A percentile compares a stretch with the other conserved stretches of the same genome.
These are phyloP conservation scores for Aethina tumida DNA, from an alignment of 1,140 invertebrate species.

Conservation along the genomic window DNA sequence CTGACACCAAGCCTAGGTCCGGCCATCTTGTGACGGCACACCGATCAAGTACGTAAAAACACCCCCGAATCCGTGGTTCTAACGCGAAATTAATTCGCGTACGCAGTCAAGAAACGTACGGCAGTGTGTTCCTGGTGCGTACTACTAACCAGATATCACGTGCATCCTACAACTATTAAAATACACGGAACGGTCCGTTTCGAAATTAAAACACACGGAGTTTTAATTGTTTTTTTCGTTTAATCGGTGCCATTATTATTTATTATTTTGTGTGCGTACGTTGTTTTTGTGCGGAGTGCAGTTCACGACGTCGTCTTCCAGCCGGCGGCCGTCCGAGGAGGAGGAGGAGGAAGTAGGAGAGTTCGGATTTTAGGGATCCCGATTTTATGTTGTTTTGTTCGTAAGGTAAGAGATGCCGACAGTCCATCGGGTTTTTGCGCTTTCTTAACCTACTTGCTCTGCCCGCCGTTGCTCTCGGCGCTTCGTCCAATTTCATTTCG, in stretches of 20 bases:
- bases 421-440: too few relatives aligned
- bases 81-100: constrained; percentile 21
- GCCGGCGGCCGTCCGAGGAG: too few relatives aligned
- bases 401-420: too few relatives aligned
- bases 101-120: constrained; percentile 17
- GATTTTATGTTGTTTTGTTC: too few relatives aligned
- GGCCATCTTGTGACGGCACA: constrained; percentile 37
- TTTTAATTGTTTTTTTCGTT: constrained; percentile 28
- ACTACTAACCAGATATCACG: constrained; percentile 22
- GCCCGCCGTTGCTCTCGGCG: too few relatives aligned
- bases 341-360: too few relatives aligned
- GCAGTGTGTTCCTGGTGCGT: constrained; percentile 18
- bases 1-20: constrained; percentile 38
- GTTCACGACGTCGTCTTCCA: too few relatives aligned
- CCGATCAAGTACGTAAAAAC: constrained; percentile 31
- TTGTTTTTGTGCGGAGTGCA: constrained; percentile 15
- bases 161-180: too few relatives aligned
- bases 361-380: too few relatives aligned
- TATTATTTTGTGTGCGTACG: constrained; percentile 29
- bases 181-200: not conserved
- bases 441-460: too few relatives aligned
- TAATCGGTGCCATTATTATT: too few relatives aligned
- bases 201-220: constrained; percentile 10
- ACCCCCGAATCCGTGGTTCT: constrained; percentile 28
- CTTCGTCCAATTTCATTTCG: too few relatives aligned